Evolutionary conservation across 2,113 vertebrate species (phyloP).

Genomic region (Labrus mixtus): DNA sequence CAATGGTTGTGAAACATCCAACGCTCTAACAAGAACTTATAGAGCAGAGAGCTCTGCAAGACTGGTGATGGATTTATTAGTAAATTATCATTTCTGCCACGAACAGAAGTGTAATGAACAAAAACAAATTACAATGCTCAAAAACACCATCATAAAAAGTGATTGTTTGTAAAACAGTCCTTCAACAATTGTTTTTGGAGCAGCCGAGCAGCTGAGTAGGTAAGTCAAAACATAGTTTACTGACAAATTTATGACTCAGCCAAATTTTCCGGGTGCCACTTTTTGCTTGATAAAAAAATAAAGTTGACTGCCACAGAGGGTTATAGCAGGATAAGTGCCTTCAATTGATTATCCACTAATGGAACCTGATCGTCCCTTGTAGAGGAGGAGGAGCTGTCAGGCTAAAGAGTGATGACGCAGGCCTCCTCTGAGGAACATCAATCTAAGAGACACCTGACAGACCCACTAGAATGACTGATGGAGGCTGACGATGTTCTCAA

Average conservation of each 20-base stretch:
- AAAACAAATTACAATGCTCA: neutral
- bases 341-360: slow-evolving; percentile 39
- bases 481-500: neutral
- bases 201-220: neutral
- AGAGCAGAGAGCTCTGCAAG: neutral
- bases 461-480: neutral
- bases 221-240: slow-evolving; percentile 5
- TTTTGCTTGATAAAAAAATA: slow-evolving; percentile 5
- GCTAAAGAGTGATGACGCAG: neutral
- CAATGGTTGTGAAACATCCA: neutral
- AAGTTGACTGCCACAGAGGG: neutral
- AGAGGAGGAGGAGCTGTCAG: neutral
- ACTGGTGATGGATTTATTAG: neutral
- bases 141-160: neutral
- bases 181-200: neutral
- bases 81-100: slow-evolving; percentile 7
- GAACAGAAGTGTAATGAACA: slow-evolving; percentile 8
- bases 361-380: slow-evolving; percentile 10
- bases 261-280: neutral
- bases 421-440: slow-evolving; percentile 11
- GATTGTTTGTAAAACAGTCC: neutral
- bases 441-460: neutral
- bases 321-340: neutral
- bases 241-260: slow-evolving; percentile 6
- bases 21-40: neutral